A percentile compares a stretch with the other conserved stretches of the same genome.
Evolutionary conservation across 1,140 invertebrate species (phyloP).

Genomic region (Coelopa frigida): DNA sequence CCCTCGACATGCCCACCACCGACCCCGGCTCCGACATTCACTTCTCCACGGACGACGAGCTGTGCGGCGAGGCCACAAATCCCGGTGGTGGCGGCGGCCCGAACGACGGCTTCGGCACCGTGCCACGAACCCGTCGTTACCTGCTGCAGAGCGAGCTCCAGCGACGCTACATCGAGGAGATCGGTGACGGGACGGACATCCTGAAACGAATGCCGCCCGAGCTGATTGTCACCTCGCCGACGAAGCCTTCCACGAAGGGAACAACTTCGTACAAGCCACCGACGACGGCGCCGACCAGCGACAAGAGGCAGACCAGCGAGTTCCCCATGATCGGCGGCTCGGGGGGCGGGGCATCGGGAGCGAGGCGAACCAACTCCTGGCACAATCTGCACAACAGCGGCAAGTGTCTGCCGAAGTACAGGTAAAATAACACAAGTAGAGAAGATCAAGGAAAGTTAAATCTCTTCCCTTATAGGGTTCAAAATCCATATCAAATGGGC

Average conservation of each 20-base stretch:
- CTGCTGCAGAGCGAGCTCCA: conserved; percentile 37
- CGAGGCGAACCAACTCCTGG: conserved; percentile 40
- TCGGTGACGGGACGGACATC: conserved; percentile 28
- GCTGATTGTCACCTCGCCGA: conserved; percentile 38
- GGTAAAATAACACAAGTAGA: not conserved
- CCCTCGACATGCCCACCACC: conserved; percentile 49
- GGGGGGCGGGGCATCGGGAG: too few species aligned
- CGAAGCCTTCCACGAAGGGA: conserved; percentile 24
- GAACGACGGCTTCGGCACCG: conserved; percentile 19
- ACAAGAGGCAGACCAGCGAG: conserved; percentile 10
- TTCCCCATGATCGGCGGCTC: conserved; percentile 10
- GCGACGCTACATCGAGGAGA: conserved; percentile 35
- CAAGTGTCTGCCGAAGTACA: conserved; percentile 6
- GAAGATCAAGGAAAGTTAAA: conserved; percentile 2
- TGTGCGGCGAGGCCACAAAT: conserved; percentile 18
- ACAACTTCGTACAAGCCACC: conserved; percentile 23
- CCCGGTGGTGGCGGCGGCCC: conserved; percentile 7
- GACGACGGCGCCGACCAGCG: conserved; percentile 7
- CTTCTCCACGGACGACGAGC: conserved; percentile 48
- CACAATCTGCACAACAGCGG: conserved; percentile 29
- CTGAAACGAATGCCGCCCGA: conserved; percentile 40
- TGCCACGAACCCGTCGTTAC: conserved; percentile 26
- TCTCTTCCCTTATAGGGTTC: not conserved
- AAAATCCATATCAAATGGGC: not conserved
- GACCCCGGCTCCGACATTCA: conserved; percentile 52